Evolutionary conservation across 2,888 invertebrate species (phyloP), one percentile per base, ranked within the genome.

Genomic region (Embidobia sp.): DNA sequence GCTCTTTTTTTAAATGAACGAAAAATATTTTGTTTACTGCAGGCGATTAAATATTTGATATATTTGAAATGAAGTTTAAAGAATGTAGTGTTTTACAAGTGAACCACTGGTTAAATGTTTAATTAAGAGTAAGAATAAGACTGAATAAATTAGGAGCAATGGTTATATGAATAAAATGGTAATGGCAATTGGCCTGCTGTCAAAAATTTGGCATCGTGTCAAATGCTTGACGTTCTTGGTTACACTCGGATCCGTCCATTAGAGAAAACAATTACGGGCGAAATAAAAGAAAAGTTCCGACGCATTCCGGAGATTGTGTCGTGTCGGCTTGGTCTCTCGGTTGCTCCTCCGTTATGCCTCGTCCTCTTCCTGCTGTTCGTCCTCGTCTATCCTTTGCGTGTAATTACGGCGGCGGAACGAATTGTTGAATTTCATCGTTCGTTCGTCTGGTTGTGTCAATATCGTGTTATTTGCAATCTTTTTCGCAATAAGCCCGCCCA

Each of bases 401-500:
- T 78, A 75, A 78, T 78, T 75, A 78, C 66, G 67, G 31, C 61
- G 64, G 63, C 49, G 35, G 51, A 63, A 67, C 53, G 70, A 73
- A 72, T 72, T 35, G 63, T 72, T 53, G 66, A 76, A 72, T 76
- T 76, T 63, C 59, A 76, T 76, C 66, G 63, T 61, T 53, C 35
- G 63, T 67, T 57, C 53, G 66, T 61, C 44, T 61, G 70, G 64
- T 72, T 76, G 79, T 79, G 76, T 77, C 74, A 74, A 79, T 74
- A 73, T 79, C 76, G 74, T 74, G 70, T 78, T 75, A 72, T 79
- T 79, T 77, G 66, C 69, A 61, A 77, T 79, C 66, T 59, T 76
- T 81, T 77, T 78, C 72, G 77, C 74, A 77, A 80, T 79, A 77
- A 59, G 77, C 78, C 80, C 81, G 80, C 83, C 84, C 79, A 83